A percentile compares a stretch with the other conserved stretches of the same genome.
These are phyloP conservation scores for Hyposoter dolosus DNA, from an alignment of 2,888 invertebrate species.

Conservation along the genomic window DNA sequence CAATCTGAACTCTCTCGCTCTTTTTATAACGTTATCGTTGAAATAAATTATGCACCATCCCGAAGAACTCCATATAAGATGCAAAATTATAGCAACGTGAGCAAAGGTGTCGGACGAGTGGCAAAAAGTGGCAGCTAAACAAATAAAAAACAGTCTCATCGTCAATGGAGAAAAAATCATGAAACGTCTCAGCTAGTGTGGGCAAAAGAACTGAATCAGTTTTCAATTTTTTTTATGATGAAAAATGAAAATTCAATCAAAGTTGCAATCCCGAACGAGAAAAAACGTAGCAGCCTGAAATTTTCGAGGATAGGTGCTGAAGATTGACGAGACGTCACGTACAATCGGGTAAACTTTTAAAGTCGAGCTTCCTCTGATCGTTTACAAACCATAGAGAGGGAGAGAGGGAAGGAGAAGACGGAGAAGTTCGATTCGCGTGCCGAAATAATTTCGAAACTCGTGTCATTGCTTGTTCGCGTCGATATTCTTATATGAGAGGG, in stretches of 20 bases:
- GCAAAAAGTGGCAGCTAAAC: background rate
- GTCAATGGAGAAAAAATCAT: background rate
- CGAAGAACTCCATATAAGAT: background rate
- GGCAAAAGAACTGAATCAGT: background rate
- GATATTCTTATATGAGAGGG: slow-evolving; percentile 2
- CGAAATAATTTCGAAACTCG: slow-evolving; percentile 57
- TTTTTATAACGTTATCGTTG: slow-evolving; percentile 11
- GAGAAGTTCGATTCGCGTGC: slow-evolving; percentile 32
- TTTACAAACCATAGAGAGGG: background rate
- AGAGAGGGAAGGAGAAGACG: background rate
- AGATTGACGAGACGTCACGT: slow-evolving; percentile 31
- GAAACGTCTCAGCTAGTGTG: background rate
- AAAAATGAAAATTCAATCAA: slow-evolving; percentile 23
- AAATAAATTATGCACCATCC: slow-evolving; percentile 36
- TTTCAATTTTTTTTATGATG: background rate
- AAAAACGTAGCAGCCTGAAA: background rate
- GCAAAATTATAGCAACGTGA: background rate
- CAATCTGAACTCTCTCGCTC: slow-evolving; percentile 33
- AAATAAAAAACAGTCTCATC: background rate
- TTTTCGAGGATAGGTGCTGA: slow-evolving; percentile 30
- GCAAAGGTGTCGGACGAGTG: background rate
- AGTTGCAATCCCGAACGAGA: slow-evolving; percentile 5
- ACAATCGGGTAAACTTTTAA: slow-evolving; percentile 37
- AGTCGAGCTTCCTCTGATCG: slow-evolving; percentile 29
- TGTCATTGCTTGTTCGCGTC: slow-evolving; percentile 10